Base-by-base conservation (phyloP, 2,888 invertebrate species). In the Pimpla rufipes region DNA sequence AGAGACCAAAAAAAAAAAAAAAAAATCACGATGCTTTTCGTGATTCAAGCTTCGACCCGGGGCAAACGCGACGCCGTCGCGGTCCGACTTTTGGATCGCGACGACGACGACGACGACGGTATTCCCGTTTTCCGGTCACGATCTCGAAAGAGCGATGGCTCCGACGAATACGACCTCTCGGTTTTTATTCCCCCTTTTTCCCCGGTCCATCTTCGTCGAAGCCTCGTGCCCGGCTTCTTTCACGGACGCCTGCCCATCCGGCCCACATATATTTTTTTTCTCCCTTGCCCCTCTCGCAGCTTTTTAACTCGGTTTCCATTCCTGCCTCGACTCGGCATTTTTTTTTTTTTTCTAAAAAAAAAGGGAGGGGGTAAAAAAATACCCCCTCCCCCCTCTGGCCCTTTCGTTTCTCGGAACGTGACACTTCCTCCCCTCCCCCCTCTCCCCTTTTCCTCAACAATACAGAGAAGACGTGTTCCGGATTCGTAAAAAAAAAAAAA, bases 61-160 rank as follows among this genome's bases (percentile, higher is more conserved):
- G 66, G 70, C 62, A 64, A 78, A 47, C 50, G 35, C 74, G 70
- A 57, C 45, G 50, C 68, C 45, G 29, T 66, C 50, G 55, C 47
- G 18, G 57, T 79, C 52, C 42, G 47, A 50, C 77, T 78, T 80
- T 82, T 75, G 68, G 76, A 79, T 79, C 66, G 67, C 81, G 74
- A 29, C 29, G 29, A 29, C 29, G 29, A 29, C 29, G 29, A 29
- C 29, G 29, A 29, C 74, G 82, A 85, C 79, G 82, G 80, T 80
- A 82, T 85, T 85, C 85, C 67, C 79, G 85, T 84, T 87, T 87
- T 85, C 87, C 85, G 87, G 85, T 87, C 87, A 87, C 85, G 87
- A 87, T 85, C 82, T 79, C 81, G 81, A 87, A 87, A 84, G 85
- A 87, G 81, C 81, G 78, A 85, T 84, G 83, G 80, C 79, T 83